Percentiles rank a stretch among this genome's conserved stretches.
Evolutionary conservation across 2,888 invertebrate genomes (phyloP).

Genomic region (Agonopterix subpropinquella): DNA sequence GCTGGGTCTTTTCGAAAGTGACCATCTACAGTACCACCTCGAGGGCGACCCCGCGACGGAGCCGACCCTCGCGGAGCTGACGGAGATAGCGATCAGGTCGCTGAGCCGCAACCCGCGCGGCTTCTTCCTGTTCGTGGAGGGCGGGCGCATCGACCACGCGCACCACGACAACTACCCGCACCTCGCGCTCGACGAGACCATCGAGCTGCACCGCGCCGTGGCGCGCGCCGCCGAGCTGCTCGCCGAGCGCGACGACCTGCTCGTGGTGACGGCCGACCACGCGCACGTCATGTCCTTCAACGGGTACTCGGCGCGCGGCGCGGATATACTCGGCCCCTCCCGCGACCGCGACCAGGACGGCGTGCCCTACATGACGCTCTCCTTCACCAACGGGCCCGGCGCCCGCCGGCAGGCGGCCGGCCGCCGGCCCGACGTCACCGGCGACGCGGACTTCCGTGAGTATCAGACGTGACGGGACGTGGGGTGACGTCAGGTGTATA

Average conservation of each 20-base stretch:
- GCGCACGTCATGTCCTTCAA: constrained; percentile 78
- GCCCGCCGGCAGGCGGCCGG: constrained; percentile 49
- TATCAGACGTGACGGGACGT: too few relatives aligned
- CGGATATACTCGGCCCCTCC: constrained; percentile 76
- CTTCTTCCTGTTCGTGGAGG: constrained; percentile 84
- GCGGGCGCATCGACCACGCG: constrained; percentile 78
- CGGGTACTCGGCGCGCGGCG: constrained; percentile 79
- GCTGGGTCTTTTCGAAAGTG: constrained; percentile 59
- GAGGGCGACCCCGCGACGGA: constrained; percentile 37
- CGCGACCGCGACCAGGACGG: constrained; percentile 46
- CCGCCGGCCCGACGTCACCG: constrained; percentile 23
- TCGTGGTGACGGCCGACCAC: constrained; percentile 83
- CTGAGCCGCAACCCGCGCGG: constrained; percentile 79
- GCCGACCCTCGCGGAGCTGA: constrained; percentile 75
- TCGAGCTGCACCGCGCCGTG: constrained; percentile 78
- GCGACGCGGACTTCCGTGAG: not conserved
- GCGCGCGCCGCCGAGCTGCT: constrained; percentile 56
- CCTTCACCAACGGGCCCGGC: constrained; percentile 80
- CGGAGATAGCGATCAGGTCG: constrained; percentile 78
- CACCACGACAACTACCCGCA: constrained; percentile 76
- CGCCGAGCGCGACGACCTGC: constrained; percentile 67
- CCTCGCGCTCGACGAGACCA: constrained; percentile 80
- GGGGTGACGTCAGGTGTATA: too few relatives aligned
- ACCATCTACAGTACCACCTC: constrained; percentile 66
- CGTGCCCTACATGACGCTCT: constrained; percentile 72